phyloP scores from a whole-genome alignment of 2,797 vertebrate genomes.

The Astyanax mexicanus region DNA sequence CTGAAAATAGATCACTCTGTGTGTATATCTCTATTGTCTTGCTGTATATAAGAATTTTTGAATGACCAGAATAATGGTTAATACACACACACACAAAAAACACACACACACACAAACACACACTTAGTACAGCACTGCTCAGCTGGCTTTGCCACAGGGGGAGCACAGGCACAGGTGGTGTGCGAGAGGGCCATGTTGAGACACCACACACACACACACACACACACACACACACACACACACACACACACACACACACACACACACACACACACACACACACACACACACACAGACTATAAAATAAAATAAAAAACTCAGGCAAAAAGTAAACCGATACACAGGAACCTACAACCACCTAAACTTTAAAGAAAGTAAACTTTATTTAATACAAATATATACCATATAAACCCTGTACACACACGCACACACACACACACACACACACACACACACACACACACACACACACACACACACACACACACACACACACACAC shows the following conservation, averaged over 20 bases:
- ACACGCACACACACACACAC: conserved; percentile 50
- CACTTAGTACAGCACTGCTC: conserved; percentile 41
- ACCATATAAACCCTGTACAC: conserved; percentile 34
- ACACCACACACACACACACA: conserved; percentile 49
- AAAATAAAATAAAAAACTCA: no score
- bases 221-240: conserved; percentile 48
- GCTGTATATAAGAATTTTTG: no score
- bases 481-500: conserved; percentile 40
- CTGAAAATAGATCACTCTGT: no score
- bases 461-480: conserved; percentile 47
- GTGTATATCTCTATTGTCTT: no score
- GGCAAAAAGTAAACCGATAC: no score
- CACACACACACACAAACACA: no score
- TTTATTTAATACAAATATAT: no score
- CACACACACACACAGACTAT: conserved; percentile 16
- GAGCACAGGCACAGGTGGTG: conserved; percentile 54
- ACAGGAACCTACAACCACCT: no score
- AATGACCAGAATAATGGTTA: no score
- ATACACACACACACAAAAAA: no score
- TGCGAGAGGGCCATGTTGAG: conserved; percentile 50
- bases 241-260: conserved; percentile 31
- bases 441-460: conserved; percentile 37
- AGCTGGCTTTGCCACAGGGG: conserved; percentile 51
- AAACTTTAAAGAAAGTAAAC: no score
- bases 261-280: conserved; percentile 17